A percentile compares a stretch with the other conserved stretches of the same genome.
phyloP scores from a whole-genome alignment of 2,113 vertebrate species.

The Athene cunicularia region DNA sequence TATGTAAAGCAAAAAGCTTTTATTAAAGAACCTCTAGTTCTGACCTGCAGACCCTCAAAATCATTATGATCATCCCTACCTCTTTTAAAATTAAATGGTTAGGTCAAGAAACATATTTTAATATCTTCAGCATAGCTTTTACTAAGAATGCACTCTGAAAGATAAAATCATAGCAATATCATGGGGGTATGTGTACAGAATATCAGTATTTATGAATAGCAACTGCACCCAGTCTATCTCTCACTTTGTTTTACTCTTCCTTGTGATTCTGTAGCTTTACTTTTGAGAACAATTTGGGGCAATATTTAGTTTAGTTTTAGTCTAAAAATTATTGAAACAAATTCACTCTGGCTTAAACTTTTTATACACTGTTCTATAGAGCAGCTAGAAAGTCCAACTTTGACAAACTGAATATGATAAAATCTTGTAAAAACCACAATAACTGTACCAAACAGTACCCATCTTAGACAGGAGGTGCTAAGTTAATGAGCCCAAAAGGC shows the following conservation, averaged over 20 bases:
- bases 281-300: not conserved
- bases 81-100: not conserved
- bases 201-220: not conserved
- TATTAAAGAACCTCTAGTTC: conserved; percentile 9
- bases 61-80: not conserved
- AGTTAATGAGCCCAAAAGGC: not conserved
- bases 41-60: not conserved
- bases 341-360: not conserved
- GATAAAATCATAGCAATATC: not conserved
- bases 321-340: not conserved
- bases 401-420: not conserved
- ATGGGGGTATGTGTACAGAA: not conserved
- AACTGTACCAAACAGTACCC: not conserved
- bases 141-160: not conserved
- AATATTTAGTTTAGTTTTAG: not conserved
- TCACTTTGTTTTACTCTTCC: not conserved
- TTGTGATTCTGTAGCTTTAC: not conserved
- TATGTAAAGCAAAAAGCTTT: conserved; percentile 25
- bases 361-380: not conserved
- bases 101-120: not conserved
- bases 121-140: not conserved
- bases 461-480: not conserved
- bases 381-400: not conserved
- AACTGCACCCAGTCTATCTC: not conserved
- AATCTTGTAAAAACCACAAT: not conserved